phyloP scores from a whole-genome alignment of 2,113 vertebrate genomes.

The Oxyruncus cristatus region DNA sequence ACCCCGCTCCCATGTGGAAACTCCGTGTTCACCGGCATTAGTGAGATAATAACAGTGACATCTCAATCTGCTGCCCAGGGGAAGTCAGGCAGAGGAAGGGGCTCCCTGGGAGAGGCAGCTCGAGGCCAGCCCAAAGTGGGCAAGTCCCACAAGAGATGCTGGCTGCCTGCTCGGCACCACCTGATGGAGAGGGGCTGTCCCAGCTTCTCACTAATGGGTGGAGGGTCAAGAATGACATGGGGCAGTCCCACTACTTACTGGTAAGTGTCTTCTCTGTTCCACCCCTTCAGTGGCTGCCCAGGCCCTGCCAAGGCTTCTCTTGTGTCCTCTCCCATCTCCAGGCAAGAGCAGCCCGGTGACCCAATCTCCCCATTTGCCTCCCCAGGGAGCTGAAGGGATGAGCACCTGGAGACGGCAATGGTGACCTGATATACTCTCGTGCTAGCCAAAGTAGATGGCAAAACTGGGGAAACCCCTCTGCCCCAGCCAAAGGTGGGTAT shows the following conservation, averaged over 20 bases:
- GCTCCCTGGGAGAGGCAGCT: not conserved
- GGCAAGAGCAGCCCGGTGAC: not conserved
- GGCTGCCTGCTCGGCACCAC: not conserved
- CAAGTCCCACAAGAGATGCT: not conserved
- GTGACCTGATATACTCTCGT: accelerated
- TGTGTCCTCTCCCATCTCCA: not conserved
- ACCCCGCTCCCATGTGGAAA: not conserved
- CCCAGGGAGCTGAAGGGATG: not conserved
- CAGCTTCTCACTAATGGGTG: not conserved
- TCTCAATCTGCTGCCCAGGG: not conserved
- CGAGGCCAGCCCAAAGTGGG: not conserved
- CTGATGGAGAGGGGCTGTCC: not conserved
- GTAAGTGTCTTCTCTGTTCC: not conserved
- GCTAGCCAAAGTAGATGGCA: not conserved
- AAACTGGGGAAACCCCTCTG: not conserved
- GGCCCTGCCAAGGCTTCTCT: not conserved
- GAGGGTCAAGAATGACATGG: not conserved
- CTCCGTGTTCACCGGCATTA: not conserved
- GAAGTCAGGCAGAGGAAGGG: not conserved
- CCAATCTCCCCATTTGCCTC: not conserved
- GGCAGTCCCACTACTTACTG: not conserved
- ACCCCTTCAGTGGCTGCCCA: not conserved
- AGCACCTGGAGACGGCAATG: not conserved
- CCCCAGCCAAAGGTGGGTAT: not conserved
- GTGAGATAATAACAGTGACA: not conserved